phyloP scores from a whole-genome alignment of 1,140 invertebrate genomes.

The Globodera rostochiensis region DNA sequence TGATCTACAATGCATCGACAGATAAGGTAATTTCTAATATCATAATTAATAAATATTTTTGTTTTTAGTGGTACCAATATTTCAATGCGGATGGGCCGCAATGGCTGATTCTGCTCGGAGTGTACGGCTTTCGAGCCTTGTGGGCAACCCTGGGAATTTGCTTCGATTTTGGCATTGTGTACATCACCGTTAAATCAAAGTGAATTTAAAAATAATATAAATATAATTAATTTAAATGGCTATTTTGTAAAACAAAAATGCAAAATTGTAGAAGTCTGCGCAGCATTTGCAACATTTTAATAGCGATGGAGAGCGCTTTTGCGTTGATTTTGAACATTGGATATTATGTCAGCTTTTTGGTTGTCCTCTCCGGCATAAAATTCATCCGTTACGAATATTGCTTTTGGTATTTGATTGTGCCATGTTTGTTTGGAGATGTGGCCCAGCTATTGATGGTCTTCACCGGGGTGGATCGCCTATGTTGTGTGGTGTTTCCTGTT shows the following conservation, averaged over 20 bases:
- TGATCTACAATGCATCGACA: no score
- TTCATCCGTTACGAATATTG: background rate
- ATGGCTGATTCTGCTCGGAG: background rate
- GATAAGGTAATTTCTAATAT: background rate
- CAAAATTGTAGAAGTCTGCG: background rate
- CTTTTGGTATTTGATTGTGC: background rate
- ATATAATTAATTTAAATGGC: background rate
- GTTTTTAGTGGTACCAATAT: background rate
- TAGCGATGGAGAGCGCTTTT: no score
- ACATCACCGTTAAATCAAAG: conserved; percentile 1
- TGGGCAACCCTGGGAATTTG: background rate
- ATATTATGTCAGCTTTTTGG: no score
- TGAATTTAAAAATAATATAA: background rate
- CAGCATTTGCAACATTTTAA: background rate
- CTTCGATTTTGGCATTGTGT: background rate
- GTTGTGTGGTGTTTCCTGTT: background rate
- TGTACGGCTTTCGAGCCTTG: conserved; percentile 3
- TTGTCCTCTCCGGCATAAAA: background rate
- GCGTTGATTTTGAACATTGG: no score
- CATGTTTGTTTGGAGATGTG: background rate
- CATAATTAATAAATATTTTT: background rate
- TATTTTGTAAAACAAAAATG: background rate
- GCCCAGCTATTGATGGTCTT: background rate
- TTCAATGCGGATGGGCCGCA: background rate
- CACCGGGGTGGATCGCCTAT: background rate